Evolutionary conservation across 2,113 vertebrate genomes (phyloP).

Genomic region (Xerus inauris): DNA sequence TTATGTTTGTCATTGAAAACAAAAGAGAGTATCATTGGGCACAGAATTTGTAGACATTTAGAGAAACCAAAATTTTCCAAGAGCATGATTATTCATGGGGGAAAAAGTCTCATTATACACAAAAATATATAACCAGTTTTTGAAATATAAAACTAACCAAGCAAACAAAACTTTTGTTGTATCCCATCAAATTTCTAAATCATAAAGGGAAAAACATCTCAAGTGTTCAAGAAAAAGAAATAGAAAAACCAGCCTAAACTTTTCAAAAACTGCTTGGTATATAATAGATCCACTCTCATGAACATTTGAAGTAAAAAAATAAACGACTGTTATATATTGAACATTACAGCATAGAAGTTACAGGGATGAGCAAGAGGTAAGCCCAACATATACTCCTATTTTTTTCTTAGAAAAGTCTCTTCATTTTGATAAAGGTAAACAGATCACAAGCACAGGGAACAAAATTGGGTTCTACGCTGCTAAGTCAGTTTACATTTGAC

Average conservation of each 20-base stretch:
- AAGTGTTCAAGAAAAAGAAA: not conserved
- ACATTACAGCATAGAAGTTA: no score
- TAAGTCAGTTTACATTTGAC: not conserved
- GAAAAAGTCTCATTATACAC: not conserved
- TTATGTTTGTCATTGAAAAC: conserved; percentile 35
- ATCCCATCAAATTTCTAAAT: not conserved
- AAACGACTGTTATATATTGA: not conserved
- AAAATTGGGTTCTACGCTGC: not conserved
- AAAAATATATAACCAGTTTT: not conserved
- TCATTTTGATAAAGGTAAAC: not conserved
- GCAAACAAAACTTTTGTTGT: not conserved
- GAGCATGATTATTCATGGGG: not conserved
- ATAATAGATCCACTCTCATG: not conserved
- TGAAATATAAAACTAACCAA: conserved; percentile 20
- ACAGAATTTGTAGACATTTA: conserved; percentile 15
- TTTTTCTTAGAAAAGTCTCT: not conserved
- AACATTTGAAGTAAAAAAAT: not conserved
- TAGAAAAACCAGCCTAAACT: not conserved
- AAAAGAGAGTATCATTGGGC: not conserved
- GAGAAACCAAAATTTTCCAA: conserved; percentile 1
- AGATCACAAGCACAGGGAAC: not conserved
- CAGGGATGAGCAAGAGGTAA: not conserved
- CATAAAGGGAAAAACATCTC: not conserved
- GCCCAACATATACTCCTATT: not conserved
- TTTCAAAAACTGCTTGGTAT: not conserved